These are phyloP conservation scores for Cryptocheilus praepositus DNA, from an alignment of 2,888 invertebrate genomes.

Conservation along the genomic window DNA sequence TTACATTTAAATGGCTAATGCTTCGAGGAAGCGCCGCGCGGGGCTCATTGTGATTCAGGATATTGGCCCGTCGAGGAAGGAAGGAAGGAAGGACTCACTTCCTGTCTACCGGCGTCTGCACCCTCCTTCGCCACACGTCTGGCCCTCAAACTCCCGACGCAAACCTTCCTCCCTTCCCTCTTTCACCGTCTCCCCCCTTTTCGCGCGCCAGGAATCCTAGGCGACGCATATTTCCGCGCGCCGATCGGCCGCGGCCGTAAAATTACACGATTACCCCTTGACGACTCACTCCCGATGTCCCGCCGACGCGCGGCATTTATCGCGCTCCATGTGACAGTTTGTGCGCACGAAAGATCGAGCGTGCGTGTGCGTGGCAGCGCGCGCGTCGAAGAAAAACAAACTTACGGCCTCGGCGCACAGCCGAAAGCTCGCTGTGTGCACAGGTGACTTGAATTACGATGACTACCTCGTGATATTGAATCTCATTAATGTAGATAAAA, in stretches of 20 bases:
- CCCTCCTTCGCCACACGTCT: slow-evolving; percentile 34
- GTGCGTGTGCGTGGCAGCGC: neutral
- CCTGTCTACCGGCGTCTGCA: slow-evolving; percentile 49
- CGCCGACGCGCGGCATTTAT: slow-evolving; percentile 5
- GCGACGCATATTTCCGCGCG: neutral
- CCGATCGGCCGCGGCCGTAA: too few species aligned
- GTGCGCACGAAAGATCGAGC: neutral
- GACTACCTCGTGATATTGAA: slow-evolving; percentile 3
- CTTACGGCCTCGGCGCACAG: neutral
- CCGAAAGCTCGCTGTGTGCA: slow-evolving; percentile 13
- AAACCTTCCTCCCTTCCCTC: slow-evolving; percentile 15
- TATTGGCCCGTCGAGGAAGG: slow-evolving; percentile 65
- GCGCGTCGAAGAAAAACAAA: neutral
- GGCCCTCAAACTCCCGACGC: slow-evolving; percentile 26
- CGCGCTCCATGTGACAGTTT: neutral
- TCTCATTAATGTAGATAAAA: slow-evolving; percentile 16
- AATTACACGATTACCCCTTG: too few species aligned
- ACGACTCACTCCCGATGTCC: neutral
- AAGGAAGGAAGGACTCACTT: slow-evolving; percentile 62
- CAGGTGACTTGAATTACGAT: slow-evolving; percentile 17
- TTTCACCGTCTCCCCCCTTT: slow-evolving; percentile 12
- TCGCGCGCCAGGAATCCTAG: slow-evolving; percentile 27
- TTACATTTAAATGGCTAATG: slow-evolving; percentile 65
- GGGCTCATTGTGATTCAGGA: slow-evolving; percentile 71
- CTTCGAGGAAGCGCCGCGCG: slow-evolving; percentile 50